These are phyloP conservation scores for Sturmia bella DNA, from an alignment of 2,888 invertebrate species.

Conservation along the genomic window DNA sequence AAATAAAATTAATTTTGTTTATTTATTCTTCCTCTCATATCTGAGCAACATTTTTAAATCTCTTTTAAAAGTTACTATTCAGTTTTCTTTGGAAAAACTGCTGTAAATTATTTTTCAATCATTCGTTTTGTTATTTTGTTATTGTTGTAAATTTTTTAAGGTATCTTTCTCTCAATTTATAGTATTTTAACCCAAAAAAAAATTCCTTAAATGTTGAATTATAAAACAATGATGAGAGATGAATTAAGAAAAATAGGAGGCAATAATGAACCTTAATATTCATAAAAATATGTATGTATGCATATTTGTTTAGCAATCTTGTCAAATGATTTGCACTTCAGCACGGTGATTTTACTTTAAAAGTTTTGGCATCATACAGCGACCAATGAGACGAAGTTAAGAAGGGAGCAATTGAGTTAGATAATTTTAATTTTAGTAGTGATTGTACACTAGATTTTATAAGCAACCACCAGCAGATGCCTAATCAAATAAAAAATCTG, in stretches of 20 bases:
- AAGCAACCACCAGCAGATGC: too few relatives aligned
- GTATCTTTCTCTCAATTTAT: conserved; percentile 67
- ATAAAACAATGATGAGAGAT: conserved; percentile 1
- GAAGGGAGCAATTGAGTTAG: too few relatives aligned
- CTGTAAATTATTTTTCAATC: conserved; percentile 21
- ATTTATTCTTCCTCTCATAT: conserved; percentile 10
- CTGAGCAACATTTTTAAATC: conserved; percentile 65
- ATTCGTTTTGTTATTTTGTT: conserved; percentile 34
- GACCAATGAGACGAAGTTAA: too few relatives aligned
- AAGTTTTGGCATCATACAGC: too few relatives aligned
- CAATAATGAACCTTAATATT: too few relatives aligned
- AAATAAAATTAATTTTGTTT: conserved; percentile 41
- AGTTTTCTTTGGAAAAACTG: conserved; percentile 36
- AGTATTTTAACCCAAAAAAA: conserved; percentile 35
- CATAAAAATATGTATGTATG: too few relatives aligned
- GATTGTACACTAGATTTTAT: too few relatives aligned
- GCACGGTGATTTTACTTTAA: too few relatives aligned
- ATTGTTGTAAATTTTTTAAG: conserved; percentile 56
- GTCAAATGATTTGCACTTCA: too few relatives aligned
- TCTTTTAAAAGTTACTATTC: conserved; percentile 48
- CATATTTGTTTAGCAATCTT: too few relatives aligned
- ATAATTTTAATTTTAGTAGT: too few relatives aligned
- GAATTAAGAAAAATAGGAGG: not conserved
- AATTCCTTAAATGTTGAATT: not conserved
- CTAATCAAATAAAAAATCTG: too few relatives aligned